Base-by-base conservation (phyloP, 1,140 invertebrate genomes). In the Meloidogyne hapla region DNA sequence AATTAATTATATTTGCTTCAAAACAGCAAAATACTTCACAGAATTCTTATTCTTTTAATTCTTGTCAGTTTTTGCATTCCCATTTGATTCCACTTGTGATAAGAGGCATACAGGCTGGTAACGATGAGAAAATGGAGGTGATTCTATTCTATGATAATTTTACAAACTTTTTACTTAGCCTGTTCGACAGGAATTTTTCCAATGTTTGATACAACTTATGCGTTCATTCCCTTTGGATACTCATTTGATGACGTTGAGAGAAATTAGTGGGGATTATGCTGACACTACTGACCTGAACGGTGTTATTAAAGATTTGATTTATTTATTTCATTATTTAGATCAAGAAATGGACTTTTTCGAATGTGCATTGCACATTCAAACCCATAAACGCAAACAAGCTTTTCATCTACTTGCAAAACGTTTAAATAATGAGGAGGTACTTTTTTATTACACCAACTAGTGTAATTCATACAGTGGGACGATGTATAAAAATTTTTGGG, bases 301-400 rank as follows among this genome's bases (percentile, higher is more conserved):
- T 25, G 5, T 13, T 15, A 23, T 48, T 45, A 15, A 12, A 61
- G 40, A 1, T 70, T 38, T 38, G 28, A 15, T 10, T 90, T 92
- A 21, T 88, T 95, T 2, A 89, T 90, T 0, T 92, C 18, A 93
- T 85, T 91, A 91, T 81, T 88, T 89, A 45, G 93, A 97, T 86
- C 87, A 89, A 0, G 94, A 98, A 87, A 91, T 93, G 0, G 94
- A 97, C 88, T 95, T 97, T 89, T 98, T 95, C 85, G 93, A 95
- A 81, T 97, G 96, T 84, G 92, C 95, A 80, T 90, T 91, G 45
- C 95, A 98, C 89, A 89, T 91, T 67, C 90, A 91, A 88, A 85
- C 65, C 13, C 85, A 87, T 71, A 82, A 84, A 18, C 76, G 83
- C 2, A 79, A 84, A 56, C 69, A 74, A 15, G 83, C 85, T 12